phyloP scores from a whole-genome alignment of 2,888 invertebrate genomes.

The Yponomeuta sedellus region DNA sequence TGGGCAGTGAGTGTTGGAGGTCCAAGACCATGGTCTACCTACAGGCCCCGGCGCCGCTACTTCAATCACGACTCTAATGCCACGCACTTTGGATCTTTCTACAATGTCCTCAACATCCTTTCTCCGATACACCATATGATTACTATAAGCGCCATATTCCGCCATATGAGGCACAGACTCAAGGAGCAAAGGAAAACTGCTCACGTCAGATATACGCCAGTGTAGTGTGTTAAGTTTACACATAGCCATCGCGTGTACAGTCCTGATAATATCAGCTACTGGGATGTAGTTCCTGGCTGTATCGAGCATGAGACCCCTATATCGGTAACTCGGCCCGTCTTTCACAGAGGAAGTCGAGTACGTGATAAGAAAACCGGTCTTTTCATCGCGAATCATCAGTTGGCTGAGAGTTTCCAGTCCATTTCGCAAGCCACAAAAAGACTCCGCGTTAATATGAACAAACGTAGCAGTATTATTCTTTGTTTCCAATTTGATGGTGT shows the following conservation, averaged over 20 bases:
- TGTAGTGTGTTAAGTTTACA: slow-evolving; percentile 94
- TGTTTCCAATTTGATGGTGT: slow-evolving; percentile 73
- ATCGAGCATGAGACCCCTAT: slow-evolving; percentile 92
- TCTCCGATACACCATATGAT: slow-evolving; percentile 81
- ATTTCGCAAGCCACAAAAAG: slow-evolving; percentile 85
- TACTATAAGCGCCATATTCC: slow-evolving; percentile 87
- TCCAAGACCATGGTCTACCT: slow-evolving; percentile 90
- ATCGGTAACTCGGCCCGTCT: slow-evolving; percentile 85
- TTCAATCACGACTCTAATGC: slow-evolving; percentile 90
- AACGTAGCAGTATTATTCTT: slow-evolving; percentile 39
- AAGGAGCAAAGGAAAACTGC: slow-evolving; percentile 90
- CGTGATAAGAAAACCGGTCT: slow-evolving; percentile 76
- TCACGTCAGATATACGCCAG: slow-evolving; percentile 92
- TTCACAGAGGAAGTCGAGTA: slow-evolving; percentile 78
- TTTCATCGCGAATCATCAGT: slow-evolving; percentile 83
- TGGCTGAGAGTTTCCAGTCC: slow-evolving; percentile 85
- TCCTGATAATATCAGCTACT: slow-evolving; percentile 80
- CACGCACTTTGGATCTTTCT: slow-evolving; percentile 84
- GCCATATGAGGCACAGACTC: slow-evolving; percentile 82
- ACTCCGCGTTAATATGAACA: slow-evolving; percentile 75
- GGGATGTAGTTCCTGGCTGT: slow-evolving; percentile 92
- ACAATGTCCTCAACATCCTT: slow-evolving; percentile 82
- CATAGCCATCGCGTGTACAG: slow-evolving; percentile 89
- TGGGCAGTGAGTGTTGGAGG: slow-evolving; percentile 68
- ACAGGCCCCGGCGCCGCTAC: slow-evolving; percentile 92